These are phyloP conservation scores for Hydrophis major DNA, from an alignment of 2,797 vertebrate genomes.

Conservation along the genomic window DNA sequence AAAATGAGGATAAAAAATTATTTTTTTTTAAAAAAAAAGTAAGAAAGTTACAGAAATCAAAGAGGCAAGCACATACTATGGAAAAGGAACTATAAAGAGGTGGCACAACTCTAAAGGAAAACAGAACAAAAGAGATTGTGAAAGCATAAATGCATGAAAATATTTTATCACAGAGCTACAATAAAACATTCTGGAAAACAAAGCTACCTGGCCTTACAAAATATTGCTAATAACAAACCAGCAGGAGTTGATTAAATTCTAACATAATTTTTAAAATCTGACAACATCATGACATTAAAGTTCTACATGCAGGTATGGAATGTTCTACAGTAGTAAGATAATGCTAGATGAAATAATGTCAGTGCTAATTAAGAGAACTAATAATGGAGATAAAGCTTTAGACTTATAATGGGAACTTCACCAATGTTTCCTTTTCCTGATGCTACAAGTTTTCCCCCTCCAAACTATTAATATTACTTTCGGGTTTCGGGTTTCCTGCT, in stretches of 20 bases:
- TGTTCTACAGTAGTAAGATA: background rate
- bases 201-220: background rate
- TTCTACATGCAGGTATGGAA: background rate
- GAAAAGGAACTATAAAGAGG: background rate
- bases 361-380: background rate
- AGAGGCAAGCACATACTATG: background rate
- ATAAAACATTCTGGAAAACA: background rate
- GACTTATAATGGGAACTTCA: background rate
- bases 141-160: background rate
- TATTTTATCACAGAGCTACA: background rate
- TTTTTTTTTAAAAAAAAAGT: background rate
- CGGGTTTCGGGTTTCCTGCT: constrained; percentile 5
- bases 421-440: constrained; percentile 11
- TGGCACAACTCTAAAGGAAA: background rate
- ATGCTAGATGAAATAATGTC: background rate
- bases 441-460: background rate
- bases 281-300: background rate
- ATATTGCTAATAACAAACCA: background rate
- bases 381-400: background rate
- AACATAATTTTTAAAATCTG: background rate
- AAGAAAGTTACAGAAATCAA: background rate
- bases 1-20: background rate
- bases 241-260: background rate
- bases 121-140: background rate
- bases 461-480: constrained; percentile 7